Evolutionary conservation across 2,888 invertebrate genomes (phyloP).

Genomic region (Lepidocyrtinus sp.): DNA sequence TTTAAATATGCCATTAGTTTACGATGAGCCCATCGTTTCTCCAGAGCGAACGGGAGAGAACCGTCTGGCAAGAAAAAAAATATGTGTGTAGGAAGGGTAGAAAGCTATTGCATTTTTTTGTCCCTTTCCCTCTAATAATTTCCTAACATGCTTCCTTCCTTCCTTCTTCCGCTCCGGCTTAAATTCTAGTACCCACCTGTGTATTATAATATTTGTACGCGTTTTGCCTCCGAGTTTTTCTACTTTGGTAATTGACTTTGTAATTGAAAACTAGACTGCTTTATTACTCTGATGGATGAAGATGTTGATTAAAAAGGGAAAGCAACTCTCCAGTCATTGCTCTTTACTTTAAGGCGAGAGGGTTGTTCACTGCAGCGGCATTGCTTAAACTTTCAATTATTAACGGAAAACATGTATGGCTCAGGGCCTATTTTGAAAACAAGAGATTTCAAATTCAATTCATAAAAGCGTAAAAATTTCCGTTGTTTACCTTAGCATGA

Average conservation of each 20-base stretch:
- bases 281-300: slow-evolving; percentile 11
- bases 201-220: slow-evolving; percentile 22
- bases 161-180: slow-evolving; percentile 22
- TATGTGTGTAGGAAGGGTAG: neutral
- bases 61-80: neutral
- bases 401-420: slow-evolving; percentile 35
- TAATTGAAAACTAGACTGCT: slow-evolving; percentile 53
- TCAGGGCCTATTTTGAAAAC: too few relatives aligned
- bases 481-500: neutral
- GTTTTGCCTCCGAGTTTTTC: neutral
- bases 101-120: neutral
- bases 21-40: slow-evolving; percentile 39
- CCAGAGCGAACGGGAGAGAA: neutral
- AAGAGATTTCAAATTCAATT: neutral
- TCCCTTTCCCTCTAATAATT: neutral
- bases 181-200: slow-evolving; percentile 48
- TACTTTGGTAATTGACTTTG: slow-evolving; percentile 55
- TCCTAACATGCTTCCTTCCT: slow-evolving; percentile 34
- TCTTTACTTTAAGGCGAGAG: neutral
- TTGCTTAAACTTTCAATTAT: neutral
- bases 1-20: slow-evolving; percentile 63
- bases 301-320: slow-evolving; percentile 1
- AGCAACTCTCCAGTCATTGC: neutral
- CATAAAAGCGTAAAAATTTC: neutral
- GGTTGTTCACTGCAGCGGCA: too few relatives aligned